phyloP scores from a whole-genome alignment of 2,113 vertebrate genomes.

The Dascyllus trimaculatus region DNA sequence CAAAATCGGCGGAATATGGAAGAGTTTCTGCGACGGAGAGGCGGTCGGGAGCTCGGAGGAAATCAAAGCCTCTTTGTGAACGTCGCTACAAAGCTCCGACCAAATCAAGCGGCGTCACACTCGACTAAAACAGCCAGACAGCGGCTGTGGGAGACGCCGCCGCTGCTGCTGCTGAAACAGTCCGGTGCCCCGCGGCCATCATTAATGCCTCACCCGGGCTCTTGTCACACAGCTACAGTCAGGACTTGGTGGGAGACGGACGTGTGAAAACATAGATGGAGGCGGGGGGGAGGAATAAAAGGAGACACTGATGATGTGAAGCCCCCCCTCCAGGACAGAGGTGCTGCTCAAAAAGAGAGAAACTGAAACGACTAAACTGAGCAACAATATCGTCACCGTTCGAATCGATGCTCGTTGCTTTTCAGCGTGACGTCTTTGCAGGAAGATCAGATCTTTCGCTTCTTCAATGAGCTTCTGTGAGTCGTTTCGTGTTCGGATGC shows the following conservation, averaged over 20 bases:
- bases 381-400: no score
- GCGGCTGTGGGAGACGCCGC: not conserved
- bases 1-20: constrained; percentile 19
- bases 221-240: not conserved
- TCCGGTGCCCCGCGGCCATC: not conserved
- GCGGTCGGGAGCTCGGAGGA: not conserved
- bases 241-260: no score
- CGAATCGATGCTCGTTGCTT: no score
- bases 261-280: not conserved
- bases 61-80: constrained; percentile 42
- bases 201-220: not conserved
- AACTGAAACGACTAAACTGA: no score
- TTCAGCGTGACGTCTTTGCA: no score
- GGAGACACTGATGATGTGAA: not conserved
- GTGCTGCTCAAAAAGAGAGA: no score
- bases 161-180: not conserved
- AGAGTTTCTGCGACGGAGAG: constrained; percentile 3
- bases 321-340: not conserved
- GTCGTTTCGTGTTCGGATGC: no score
- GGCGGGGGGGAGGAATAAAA: not conserved
- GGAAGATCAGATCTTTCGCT: no score
- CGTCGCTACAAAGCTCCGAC: constrained; percentile 4
- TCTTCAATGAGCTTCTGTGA: no score
- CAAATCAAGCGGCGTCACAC: not conserved
- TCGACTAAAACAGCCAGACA: not conserved